Evolutionary conservation across 2,888 invertebrate species (phyloP).

Genomic region (Drosophila setosimentum): DNA sequence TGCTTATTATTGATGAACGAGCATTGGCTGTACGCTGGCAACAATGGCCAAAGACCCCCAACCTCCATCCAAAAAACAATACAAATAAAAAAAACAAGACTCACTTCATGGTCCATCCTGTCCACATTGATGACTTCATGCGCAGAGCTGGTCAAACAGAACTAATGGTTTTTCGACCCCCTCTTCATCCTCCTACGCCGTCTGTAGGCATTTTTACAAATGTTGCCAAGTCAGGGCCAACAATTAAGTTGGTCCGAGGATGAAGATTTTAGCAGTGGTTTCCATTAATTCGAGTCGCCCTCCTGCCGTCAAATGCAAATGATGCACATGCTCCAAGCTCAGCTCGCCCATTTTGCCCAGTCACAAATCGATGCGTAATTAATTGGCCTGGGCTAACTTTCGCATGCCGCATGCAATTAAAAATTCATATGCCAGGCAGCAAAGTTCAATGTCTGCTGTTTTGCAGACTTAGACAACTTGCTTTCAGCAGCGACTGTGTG

Average conservation of each 20-base stretch:
- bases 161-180: slow-evolving; percentile 52
- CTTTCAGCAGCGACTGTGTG: slow-evolving; percentile 57
- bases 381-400: slow-evolving; percentile 68
- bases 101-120: slow-evolving; percentile 4
- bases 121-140: slow-evolving; percentile 58
- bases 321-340: slow-evolving; percentile 48
- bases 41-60: slow-evolving; percentile 34
- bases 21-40: slow-evolving; percentile 14
- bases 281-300: slow-evolving; percentile 46
- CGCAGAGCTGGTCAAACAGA: slow-evolving; percentile 39
- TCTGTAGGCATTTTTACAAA: slow-evolving; percentile 59
- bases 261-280: slow-evolving; percentile 16
- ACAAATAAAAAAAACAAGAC: slow-evolving; percentile 1
- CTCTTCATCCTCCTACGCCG: neutral
- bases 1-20: slow-evolving; percentile 73
- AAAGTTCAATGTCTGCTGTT: slow-evolving; percentile 73
- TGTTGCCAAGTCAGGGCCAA: slow-evolving; percentile 72
- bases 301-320: slow-evolving; percentile 74
- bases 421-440: slow-evolving; percentile 71
- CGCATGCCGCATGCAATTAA: slow-evolving; percentile 79
- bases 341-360: slow-evolving; percentile 40
- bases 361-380: slow-evolving; percentile 79
- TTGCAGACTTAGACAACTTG: slow-evolving; percentile 52
- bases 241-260: slow-evolving; percentile 42
- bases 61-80: neutral